A percentile compares a stretch with the other conserved stretches of the same genome.
These are phyloP conservation scores for Lates calcarifer DNA, from an alignment of 2,113 vertebrate genomes.

Conservation along the genomic window DNA sequence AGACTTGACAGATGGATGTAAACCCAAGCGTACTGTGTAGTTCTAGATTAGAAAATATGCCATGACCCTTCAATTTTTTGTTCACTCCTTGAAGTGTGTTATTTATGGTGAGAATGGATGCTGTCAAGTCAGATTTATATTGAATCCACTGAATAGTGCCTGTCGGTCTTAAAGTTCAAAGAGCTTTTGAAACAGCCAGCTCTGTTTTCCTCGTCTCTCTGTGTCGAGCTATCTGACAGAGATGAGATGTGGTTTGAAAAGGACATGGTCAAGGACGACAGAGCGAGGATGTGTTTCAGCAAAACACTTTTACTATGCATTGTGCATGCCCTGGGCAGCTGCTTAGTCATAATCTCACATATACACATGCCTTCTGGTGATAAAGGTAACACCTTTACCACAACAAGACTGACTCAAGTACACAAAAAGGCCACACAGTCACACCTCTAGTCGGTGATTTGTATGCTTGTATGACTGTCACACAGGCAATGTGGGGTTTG, in stretches of 20 bases:
- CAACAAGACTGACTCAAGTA: background rate
- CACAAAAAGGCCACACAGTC: background rate
- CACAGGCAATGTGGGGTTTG: background rate
- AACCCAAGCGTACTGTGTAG: constrained; percentile 30
- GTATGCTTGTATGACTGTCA: constrained; percentile 9
- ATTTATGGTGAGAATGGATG: constrained; percentile 77
- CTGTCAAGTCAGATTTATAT: constrained; percentile 79
- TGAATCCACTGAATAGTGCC: constrained; percentile 68
- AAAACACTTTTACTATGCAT: constrained; percentile 71
- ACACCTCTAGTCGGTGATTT: constrained; percentile 29
- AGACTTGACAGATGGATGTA: constrained; percentile 43
- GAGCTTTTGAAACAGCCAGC: constrained; percentile 74
- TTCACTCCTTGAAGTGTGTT: constrained; percentile 72
- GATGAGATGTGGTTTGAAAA: constrained; percentile 81
- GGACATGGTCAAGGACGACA: constrained; percentile 79
- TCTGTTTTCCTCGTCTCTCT: constrained; percentile 64
- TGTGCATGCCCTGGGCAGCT: constrained; percentile 29
- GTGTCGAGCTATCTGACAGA: constrained; percentile 56
- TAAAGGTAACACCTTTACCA: constrained; percentile 35
- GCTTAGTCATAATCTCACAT: constrained; percentile 61
- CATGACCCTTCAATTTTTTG: constrained; percentile 57
- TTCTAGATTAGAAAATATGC: constrained; percentile 59
- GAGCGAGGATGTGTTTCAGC: constrained; percentile 62
- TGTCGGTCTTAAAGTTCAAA: constrained; percentile 79
- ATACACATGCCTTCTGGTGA: constrained; percentile 26